A percentile compares a stretch with the other conserved stretches of the same genome.
These are phyloP conservation scores for Penelope pileata DNA, from an alignment of 2,113 vertebrate genomes.

Conservation along the genomic window DNA sequence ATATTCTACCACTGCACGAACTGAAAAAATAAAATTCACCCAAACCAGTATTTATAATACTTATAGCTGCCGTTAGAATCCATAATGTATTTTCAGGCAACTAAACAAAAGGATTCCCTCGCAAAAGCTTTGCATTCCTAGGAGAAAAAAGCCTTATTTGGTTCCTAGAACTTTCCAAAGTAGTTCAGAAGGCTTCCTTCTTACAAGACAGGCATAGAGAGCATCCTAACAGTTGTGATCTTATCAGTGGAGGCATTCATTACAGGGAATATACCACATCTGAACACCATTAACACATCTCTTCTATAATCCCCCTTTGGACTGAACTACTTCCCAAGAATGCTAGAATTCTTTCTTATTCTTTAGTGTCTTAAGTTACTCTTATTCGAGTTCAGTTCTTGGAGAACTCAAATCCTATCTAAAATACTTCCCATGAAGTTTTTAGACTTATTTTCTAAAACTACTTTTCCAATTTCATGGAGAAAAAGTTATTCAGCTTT, in stretches of 20 bases:
- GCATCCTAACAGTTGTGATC: not conserved
- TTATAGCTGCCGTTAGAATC: not conserved
- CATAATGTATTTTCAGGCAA: not conserved
- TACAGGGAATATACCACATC: not conserved
- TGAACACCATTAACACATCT: not conserved
- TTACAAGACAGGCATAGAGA: not conserved
- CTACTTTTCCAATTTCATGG: not conserved
- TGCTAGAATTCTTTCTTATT: not conserved
- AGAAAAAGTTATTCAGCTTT: not conserved
- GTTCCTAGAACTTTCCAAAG: not conserved
- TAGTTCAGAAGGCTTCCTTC: not conserved
- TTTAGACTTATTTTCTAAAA: not conserved
- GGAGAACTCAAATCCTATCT: not conserved
- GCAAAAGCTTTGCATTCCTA: not conserved
- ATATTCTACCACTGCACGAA: accelerated
- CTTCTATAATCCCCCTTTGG: not conserved
- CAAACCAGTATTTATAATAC: not conserved
- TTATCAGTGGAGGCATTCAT: not conserved
- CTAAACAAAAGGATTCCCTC: not conserved
- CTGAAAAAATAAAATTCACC: not conserved
- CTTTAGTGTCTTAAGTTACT: not conserved
- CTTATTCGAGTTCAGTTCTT: not conserved
- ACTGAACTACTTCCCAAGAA: not conserved
- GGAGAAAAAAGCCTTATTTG: not conserved
- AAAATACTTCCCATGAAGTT: not conserved